Conservation (phyloP, 2,888 invertebrate species). For the Cyclophora punctaria region DNA sequence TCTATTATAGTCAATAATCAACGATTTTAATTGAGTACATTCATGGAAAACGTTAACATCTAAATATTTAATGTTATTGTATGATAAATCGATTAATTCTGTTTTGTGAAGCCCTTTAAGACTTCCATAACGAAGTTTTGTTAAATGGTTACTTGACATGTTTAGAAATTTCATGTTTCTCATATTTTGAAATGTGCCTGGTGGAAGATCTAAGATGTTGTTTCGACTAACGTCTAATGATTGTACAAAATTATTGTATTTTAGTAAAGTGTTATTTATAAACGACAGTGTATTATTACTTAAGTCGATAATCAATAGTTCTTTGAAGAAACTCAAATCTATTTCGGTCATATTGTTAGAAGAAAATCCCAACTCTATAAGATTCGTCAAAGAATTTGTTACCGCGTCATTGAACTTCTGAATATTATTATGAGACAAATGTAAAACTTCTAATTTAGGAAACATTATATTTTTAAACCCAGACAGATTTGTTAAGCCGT, state of each 20-base stretch:
- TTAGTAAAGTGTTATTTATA: conserved; percentile 39
- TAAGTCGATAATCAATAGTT: conserved; percentile 41
- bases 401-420: conserved; percentile 40
- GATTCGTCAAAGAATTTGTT: conserved; percentile 36
- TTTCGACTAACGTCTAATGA: conserved; percentile 51
- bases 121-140: conserved; percentile 47
- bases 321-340: conserved; percentile 41
- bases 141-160: conserved; percentile 46
- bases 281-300: conserved; percentile 38
- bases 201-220: conserved; percentile 37
- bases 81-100: conserved; percentile 51
- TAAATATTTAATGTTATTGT: conserved; percentile 40
- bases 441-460: conserved; percentile 37
- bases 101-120: conserved; percentile 51
- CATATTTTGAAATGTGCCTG: conserved; percentile 52
- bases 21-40: conserved; percentile 42
- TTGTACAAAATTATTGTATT: conserved; percentile 38
- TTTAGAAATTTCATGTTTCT: conserved; percentile 49
- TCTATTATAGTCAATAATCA: conserved; percentile 55
- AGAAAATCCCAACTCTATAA: conserved; percentile 41
- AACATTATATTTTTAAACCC: conserved; percentile 25
- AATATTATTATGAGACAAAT: conserved; percentile 43
- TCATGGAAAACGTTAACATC: conserved; percentile 59
- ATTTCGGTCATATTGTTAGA: conserved; percentile 41
- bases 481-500: conserved; percentile 31